Conservation (phyloP, 2,888 invertebrate genomes). For the Dryocosmus kuriphilus region DNA sequence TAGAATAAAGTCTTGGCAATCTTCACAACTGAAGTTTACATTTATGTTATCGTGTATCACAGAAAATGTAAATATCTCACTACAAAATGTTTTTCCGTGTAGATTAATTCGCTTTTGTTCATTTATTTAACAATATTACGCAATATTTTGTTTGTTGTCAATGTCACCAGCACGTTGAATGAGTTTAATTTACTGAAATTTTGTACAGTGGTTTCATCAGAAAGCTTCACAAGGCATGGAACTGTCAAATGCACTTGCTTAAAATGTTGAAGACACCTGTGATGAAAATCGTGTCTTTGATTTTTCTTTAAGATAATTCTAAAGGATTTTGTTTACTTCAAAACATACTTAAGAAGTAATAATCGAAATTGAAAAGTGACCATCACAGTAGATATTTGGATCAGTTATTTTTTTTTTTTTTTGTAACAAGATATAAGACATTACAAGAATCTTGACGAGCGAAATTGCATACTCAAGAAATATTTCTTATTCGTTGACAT, state of each 20-base stretch:
- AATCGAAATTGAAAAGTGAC: no score
- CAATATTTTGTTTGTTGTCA: neutral
- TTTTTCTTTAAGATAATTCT: neutral
- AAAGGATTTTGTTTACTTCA: neutral
- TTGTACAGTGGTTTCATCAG: neutral
- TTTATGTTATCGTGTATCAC: no score
- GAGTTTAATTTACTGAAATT: neutral
- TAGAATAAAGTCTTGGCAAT: no score
- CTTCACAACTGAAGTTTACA: no score
- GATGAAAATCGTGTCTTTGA: neutral
- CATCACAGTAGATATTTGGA: no score
- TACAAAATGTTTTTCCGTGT: no score
- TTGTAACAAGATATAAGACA: no score
- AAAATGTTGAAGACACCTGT: neutral
- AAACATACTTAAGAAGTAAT: neutral
- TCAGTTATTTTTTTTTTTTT: no score
- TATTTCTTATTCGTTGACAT: neutral
- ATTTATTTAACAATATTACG: neutral
- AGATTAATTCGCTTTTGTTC: neutral
- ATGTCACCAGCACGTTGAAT: neutral
- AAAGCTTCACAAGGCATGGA: neutral
- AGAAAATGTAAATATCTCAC: no score
- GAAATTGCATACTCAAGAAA: no score
- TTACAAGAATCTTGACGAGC: no score
- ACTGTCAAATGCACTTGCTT: neutral